Base-by-base conservation (phyloP, 2,113 vertebrate species). In the Brachypodius melanocephalos region DNA sequence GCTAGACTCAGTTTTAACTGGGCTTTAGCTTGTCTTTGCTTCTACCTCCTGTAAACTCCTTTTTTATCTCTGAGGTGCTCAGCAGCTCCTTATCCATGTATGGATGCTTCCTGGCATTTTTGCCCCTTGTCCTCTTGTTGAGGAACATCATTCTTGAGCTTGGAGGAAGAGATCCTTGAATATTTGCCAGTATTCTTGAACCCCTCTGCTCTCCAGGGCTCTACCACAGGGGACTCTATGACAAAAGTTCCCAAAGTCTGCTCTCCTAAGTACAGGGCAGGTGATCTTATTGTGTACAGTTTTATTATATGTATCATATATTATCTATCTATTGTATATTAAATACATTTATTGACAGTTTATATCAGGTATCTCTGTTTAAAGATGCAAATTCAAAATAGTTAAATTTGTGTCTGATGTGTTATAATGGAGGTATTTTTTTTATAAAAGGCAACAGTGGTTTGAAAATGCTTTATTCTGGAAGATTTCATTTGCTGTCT, bases 281-380 rank as follows among this genome's bases (percentile, higher is more conserved):
- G 10, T 43, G 31, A 49, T 49, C 31, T 36, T 49, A 14, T 31
- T 58, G 31, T 1, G 0, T 43, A 43, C 0, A 0, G 4, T 49
- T 85, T 85, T 67, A 58, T 58, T 67, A 21, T 32, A 49, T 26
- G 13, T 36, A 26, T 26, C 5, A 43, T 67, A 17, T 58, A 20
- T 36, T 49, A 42, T 34, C 9, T 40, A 19, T 61, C 19, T 72
- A 20, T 71, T 25, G 21, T 31, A 21, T 62, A 32, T 43, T 43
- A 72, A 61, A 72, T 72, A 36, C 45, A 43, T 43, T 75, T 75
- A 43, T 45, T 62, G 34, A 45, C 19, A 5, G 8, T 81, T 91
- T 69, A 25, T 80, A 89, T 87, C 85, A 62, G 51, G 52, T 54
- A 42, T 43, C 26, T 67, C 10, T 40, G 89, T 94, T 93, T 78